Conservation (phyloP, 2,888 invertebrate genomes). For the Ptilodon capucinus region DNA sequence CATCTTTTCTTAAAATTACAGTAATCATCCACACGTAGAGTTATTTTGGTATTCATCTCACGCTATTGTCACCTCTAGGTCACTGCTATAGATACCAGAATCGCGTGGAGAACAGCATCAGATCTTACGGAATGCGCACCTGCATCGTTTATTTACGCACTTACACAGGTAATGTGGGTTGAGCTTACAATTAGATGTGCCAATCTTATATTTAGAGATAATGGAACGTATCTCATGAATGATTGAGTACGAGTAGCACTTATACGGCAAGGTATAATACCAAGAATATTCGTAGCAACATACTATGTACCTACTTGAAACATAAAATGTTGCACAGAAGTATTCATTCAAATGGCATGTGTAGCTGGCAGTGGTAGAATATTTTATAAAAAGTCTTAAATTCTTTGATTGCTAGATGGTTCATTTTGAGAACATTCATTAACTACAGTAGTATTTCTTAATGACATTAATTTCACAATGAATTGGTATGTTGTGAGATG, state of each 20-base stretch:
- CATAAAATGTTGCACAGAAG: too few species aligned
- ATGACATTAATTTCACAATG: too few species aligned
- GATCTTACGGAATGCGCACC: constrained; percentile 8
- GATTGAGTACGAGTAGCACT: neutral
- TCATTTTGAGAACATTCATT: too few species aligned
- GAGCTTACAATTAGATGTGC: neutral
- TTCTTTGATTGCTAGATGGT: too few species aligned
- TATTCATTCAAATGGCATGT: too few species aligned
- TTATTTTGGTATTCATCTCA: neutral
- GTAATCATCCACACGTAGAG: neutral
- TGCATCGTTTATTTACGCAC: constrained; percentile 16
- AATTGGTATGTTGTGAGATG: neutral
- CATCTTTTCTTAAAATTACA: neutral
- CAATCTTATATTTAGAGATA: neutral
- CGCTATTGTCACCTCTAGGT: constrained; percentile 1
- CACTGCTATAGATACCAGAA: neutral
- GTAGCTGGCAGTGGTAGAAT: too few species aligned
- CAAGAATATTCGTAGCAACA: too few species aligned
- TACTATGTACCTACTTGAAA: too few species aligned
- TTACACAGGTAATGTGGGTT: constrained; percentile 2
- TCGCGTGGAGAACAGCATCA: neutral
- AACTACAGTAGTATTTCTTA: too few species aligned
- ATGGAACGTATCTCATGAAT: neutral
- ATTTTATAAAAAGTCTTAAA: too few species aligned
- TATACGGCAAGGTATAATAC: neutral